Percentiles rank a stretch among this genome's conserved stretches.
Conservation (phyloP, 1,140 invertebrate genomes). For the Pogonomyrmex barbatus region DNA sequence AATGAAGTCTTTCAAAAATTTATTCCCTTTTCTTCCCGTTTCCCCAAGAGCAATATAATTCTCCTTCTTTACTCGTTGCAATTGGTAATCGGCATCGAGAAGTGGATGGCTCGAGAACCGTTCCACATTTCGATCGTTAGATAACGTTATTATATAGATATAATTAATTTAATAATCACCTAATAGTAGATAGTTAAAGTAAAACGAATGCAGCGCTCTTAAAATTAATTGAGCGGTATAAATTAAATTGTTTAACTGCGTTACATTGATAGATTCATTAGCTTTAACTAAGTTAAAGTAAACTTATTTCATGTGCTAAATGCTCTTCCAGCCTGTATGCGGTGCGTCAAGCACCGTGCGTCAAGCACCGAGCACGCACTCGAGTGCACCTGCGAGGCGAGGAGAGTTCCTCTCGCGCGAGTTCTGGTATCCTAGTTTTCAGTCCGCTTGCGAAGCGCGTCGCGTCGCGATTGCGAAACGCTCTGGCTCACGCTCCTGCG, state of each 20-base stretch:
- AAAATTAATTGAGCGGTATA: not conserved
- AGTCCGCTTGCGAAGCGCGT: constrained; percentile 75
- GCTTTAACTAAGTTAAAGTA: not conserved
- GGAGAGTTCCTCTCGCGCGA: constrained; percentile 68
- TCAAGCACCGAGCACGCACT: not conserved
- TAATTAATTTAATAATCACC: too few relatives aligned
- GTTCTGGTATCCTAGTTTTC: constrained; percentile 80
- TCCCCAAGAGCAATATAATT: too few relatives aligned
- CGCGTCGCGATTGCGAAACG: constrained; percentile 72
- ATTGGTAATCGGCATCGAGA: too few relatives aligned
- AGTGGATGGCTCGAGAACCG: too few relatives aligned
- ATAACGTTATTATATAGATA: too few relatives aligned
- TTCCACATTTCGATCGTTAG: too few relatives aligned
- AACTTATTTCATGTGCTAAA: not conserved
- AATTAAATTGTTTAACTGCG: not conserved
- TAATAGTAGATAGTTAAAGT: too few relatives aligned
- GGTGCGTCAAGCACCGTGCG: not conserved
- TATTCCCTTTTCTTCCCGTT: not conserved
- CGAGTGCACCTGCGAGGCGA: constrained; percentile 69
- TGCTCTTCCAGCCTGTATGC: not conserved
- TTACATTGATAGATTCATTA: not conserved
- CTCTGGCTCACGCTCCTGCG: constrained; percentile 14
- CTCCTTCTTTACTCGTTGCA: too few relatives aligned
- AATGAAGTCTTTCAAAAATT: not conserved
- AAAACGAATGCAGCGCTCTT: not conserved